These are phyloP conservation scores for Stenotaenia linearis DNA, from an alignment of 2,888 invertebrate genomes.

Conservation along the genomic window DNA sequence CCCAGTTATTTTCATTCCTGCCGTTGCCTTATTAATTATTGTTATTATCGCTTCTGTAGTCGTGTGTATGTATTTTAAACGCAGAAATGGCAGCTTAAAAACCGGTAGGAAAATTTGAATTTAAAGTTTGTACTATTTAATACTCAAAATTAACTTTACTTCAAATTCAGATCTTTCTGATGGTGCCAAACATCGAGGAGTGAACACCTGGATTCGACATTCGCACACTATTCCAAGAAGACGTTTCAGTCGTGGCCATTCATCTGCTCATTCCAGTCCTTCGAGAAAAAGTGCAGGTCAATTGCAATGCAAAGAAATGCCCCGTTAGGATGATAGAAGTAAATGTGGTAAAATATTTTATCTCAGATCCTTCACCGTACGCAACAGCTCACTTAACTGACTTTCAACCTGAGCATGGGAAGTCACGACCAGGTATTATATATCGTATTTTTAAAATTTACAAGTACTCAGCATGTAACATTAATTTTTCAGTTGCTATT, in stretches of 20 bases:
- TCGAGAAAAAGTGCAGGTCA: background rate
- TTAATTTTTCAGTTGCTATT: background rate
- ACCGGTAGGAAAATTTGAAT: background rate
- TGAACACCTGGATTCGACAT: constrained; percentile 27
- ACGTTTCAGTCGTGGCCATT: background rate
- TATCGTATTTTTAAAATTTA: background rate
- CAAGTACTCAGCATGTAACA: no score
- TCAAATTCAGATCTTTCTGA: background rate
- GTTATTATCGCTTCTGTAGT: constrained; percentile 21
- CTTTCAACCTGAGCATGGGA: background rate
- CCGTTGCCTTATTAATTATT: constrained; percentile 6
- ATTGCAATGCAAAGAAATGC: background rate
- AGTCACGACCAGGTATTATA: background rate
- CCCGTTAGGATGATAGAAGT: background rate
- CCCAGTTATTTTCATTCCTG: constrained; percentile 27
- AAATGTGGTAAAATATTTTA: no score
- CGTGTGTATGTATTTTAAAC: constrained; percentile 8
- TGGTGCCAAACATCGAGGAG: background rate
- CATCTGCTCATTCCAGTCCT: background rate
- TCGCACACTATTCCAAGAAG: background rate
- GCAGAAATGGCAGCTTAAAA: background rate
- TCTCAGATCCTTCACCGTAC: background rate
- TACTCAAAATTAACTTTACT: no score
- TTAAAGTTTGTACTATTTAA: background rate
- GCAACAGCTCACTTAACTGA: background rate